phyloP scores from a whole-genome alignment of 2,113 vertebrate genomes.

The Gyps fulvus region DNA sequence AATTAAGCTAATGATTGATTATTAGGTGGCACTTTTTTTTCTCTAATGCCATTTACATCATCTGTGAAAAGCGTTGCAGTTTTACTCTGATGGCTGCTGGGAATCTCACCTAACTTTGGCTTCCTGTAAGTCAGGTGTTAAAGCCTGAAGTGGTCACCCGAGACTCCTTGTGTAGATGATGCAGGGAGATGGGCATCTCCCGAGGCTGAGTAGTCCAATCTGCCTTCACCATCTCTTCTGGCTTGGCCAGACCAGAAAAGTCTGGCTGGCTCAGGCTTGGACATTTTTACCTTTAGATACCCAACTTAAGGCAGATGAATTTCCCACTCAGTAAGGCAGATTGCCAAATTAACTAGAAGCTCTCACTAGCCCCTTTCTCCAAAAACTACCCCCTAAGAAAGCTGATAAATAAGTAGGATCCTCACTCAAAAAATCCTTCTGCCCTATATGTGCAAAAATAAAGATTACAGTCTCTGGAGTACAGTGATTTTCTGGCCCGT shows the following conservation, averaged over 20 bases:
- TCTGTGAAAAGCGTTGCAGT: not conserved
- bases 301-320: not conserved
- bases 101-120: not conserved
- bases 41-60: not conserved
- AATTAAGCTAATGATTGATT: slow-evolving; percentile 10
- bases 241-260: not conserved
- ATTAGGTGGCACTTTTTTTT: not conserved
- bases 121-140: not conserved
- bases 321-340: not conserved
- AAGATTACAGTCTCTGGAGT: not conserved
- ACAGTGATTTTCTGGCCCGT: not conserved
- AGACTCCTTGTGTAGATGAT: not conserved
- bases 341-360: not conserved
- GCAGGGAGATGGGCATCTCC: not conserved
- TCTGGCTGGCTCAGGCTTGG: not conserved
- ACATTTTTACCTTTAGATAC: not conserved
- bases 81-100: not conserved
- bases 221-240: not conserved
- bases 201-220: not conserved
- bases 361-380: not conserved
- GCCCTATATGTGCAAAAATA: slow-evolving; percentile 37
- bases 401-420: not conserved
- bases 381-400: not conserved
- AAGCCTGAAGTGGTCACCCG: not conserved
- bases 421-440: not conserved